Evolutionary conservation across 2,797 vertebrate genomes (phyloP).

Genomic region (Tauraco hartlaubi): DNA sequence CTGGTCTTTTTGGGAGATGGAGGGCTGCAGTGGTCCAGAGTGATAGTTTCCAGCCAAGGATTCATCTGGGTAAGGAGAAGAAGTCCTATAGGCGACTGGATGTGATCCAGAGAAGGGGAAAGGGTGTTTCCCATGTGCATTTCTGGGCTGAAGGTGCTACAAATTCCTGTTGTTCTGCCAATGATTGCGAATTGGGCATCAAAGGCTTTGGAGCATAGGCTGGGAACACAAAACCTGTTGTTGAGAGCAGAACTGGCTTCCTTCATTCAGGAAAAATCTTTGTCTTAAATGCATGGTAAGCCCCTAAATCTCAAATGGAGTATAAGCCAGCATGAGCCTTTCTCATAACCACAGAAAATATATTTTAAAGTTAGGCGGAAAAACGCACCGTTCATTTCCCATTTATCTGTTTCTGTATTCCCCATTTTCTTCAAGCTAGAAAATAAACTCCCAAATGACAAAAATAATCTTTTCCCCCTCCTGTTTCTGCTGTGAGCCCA

Average conservation of each 20-base stretch:
- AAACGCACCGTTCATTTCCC: neutral
- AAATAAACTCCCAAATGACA: neutral
- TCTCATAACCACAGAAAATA: neutral
- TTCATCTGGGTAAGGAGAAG: neutral
- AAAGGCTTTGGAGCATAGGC: neutral
- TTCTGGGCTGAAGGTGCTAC: neutral
- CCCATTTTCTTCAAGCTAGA: neutral
- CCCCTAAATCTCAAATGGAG: neutral
- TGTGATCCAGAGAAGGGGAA: neutral
- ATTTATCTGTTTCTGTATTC: neutral
- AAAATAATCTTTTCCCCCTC: neutral
- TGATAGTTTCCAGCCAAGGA: neutral
- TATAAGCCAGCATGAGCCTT: neutral
- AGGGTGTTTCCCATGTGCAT: fast-evolving
- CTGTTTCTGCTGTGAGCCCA: neutral
- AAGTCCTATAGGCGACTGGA: too few species aligned
- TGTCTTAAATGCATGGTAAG: neutral
- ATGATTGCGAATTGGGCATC: fast-evolving
- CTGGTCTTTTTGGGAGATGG: neutral
- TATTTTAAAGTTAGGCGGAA: neutral
- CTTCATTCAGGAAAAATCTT: neutral
- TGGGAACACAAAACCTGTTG: neutral
- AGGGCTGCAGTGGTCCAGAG: neutral
- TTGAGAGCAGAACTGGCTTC: neutral
- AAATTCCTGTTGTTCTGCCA: neutral